Evolutionary conservation across 1,140 invertebrate species (phyloP).

Genomic region (Orchesella cincta): DNA sequence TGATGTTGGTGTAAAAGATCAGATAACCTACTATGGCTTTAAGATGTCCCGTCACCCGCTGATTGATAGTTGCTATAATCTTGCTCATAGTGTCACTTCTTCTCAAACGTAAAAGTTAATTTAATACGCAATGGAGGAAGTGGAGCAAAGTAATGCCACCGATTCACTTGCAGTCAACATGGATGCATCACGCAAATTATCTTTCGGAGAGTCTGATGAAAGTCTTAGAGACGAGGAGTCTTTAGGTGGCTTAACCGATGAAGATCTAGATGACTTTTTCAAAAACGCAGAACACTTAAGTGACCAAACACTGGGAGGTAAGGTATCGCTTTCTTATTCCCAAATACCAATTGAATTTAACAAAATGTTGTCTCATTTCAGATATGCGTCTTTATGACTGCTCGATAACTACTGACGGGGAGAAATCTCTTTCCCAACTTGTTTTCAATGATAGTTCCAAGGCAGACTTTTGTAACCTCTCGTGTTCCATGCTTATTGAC

Average conservation of each 20-base stretch:
- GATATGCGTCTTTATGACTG: neutral
- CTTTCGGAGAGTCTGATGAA: too few relatives aligned
- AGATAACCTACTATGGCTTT: too few relatives aligned
- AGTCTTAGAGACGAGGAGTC: neutral
- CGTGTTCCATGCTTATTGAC: neutral
- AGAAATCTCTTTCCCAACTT: neutral
- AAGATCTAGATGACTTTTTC: constrained; percentile 12
- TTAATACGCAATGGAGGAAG: too few relatives aligned
- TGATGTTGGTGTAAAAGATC: too few relatives aligned
- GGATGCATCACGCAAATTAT: too few relatives aligned
- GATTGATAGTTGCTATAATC: too few relatives aligned
- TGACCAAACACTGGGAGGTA: constrained; percentile 18
- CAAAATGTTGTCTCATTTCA: neutral
- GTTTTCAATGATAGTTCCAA: neutral
- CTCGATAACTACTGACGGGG: neutral
- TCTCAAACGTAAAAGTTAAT: too few relatives aligned
- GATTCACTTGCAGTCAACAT: too few relatives aligned
- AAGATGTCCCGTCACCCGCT: too few relatives aligned
- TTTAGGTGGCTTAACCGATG: neutral
- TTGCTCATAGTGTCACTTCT: too few relatives aligned
- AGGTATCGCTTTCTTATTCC: neutral
- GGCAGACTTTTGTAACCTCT: neutral
- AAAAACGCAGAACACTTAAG: neutral
- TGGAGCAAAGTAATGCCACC: too few relatives aligned
- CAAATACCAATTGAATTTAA: neutral